These are phyloP conservation scores for Galbula dea DNA, from an alignment of 2,113 vertebrate genomes.

Conservation along the genomic window DNA sequence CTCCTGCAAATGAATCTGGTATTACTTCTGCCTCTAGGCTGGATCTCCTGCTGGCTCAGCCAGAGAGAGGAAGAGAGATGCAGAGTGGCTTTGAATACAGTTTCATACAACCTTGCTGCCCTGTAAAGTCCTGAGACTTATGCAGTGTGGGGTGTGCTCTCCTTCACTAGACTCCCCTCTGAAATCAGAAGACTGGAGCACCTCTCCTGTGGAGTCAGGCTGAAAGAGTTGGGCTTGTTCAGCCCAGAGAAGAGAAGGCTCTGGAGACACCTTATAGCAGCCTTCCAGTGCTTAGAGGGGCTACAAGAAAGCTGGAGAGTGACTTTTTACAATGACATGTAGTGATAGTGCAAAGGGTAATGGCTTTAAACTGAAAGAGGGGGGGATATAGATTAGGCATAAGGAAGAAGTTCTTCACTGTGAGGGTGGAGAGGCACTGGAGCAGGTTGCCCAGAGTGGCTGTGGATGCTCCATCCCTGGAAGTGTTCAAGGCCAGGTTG, in stretches of 20 bases:
- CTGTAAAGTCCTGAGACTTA: neutral
- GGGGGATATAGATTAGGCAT: neutral
- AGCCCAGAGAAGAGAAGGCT: neutral
- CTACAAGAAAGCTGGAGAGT: neutral
- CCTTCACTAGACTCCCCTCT: neutral
- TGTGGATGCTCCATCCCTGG: neutral
- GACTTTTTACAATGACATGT: neutral
- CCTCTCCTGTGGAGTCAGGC: neutral
- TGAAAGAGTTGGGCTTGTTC: neutral
- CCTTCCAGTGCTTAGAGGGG: neutral
- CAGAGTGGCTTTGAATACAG: fast-evolving
- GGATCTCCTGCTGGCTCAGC: neutral
- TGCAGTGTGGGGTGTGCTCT: fast-evolving
- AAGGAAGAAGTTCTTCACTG: neutral
- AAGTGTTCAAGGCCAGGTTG: neutral
- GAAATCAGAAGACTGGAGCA: neutral
- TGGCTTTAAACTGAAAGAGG: neutral
- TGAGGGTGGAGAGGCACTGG: neutral
- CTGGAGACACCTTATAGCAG: neutral
- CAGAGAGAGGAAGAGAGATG: neutral
- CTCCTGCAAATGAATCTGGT: constrained; percentile 11
- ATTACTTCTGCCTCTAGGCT: neutral
- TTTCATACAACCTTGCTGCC: neutral
- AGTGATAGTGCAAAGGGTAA: neutral
- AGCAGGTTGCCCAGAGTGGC: neutral